Conservation (phyloP, 2,797 vertebrate species). For the Eurystomus glaucurus region DNA sequence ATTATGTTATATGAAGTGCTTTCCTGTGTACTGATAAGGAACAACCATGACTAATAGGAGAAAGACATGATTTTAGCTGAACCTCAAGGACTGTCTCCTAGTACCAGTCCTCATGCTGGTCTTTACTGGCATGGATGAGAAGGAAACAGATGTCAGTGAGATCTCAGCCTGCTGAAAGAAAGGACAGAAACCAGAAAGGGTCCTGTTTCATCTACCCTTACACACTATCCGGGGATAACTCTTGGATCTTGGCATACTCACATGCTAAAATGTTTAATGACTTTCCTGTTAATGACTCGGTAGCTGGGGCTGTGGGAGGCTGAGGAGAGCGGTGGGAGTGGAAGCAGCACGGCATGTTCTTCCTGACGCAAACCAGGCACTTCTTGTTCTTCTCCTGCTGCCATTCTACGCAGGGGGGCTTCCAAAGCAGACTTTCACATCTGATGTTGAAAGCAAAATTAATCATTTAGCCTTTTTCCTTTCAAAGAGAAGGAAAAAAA, state of each 20-base stretch:
- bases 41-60: not conserved
- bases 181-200: not conserved
- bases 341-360: not conserved
- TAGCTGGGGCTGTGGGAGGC: not conserved
- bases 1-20: not conserved
- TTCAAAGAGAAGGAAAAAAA: not conserved
- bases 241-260: not conserved
- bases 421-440: not conserved
- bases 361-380: not conserved
- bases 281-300: not conserved
- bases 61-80: not conserved
- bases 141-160: not conserved
- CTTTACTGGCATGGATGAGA: not conserved
- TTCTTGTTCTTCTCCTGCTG: not conserved
- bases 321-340: not conserved
- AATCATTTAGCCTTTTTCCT: not conserved
- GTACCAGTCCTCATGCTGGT: not conserved
- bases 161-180: not conserved
- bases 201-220: fast-evolving
- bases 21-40: not conserved
- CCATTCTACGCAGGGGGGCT: not conserved
- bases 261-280: not conserved
- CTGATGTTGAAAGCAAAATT: not conserved
- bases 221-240: not conserved
- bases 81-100: not conserved